Evolutionary conservation across 1,140 invertebrate genomes (phyloP), one percentile per base, ranked within the genome.

Genomic region (Ceratosolen fusciceps): DNA sequence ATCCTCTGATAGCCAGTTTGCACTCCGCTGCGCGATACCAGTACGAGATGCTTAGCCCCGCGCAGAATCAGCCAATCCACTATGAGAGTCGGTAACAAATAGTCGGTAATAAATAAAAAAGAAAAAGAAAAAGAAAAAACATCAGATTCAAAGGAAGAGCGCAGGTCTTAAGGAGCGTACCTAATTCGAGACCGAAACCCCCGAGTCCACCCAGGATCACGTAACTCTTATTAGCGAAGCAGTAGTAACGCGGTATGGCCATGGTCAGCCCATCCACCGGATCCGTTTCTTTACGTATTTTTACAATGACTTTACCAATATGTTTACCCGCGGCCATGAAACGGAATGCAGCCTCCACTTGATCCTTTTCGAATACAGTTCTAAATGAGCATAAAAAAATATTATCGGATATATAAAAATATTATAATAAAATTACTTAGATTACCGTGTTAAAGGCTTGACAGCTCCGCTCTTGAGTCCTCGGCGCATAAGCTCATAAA

Each of bases 161-260:
- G 3, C 5, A 16, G 24, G 0, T 31, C 29, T 47, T 29, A n/a
- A n/a, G 14, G 16, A 49, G 16, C 26, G 54, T 80, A 80, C 79
- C 79, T 72, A 97, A 86, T 86, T 96, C 95, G 1, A 97, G 88
- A 34, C 96, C 96, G 85, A 97, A 95, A n/a, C 96, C 95, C 67
- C 96, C 96, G 0, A 96, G 88, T 79, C 96, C 96, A 56, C 96
- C 92, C 52, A 92, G 79, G 56, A 93, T 85, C 14, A 93, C 85
- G 75, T 92, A 93, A 49, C 86, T 89, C 14, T 83, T 80, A 7
- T 88, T 43, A 8, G 62, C 85, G 34, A 91, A 70, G 76, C 93
- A 94, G 26, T 91, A 83, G 56, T 91, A 92, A 49, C 91, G 89
- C 19, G 93, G 91, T 1, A 92, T 79, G 3, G 92, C 92, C 3